Evolutionary conservation across 2,113 vertebrate genomes (phyloP).

Genomic region (Ursus arctos): DNA sequence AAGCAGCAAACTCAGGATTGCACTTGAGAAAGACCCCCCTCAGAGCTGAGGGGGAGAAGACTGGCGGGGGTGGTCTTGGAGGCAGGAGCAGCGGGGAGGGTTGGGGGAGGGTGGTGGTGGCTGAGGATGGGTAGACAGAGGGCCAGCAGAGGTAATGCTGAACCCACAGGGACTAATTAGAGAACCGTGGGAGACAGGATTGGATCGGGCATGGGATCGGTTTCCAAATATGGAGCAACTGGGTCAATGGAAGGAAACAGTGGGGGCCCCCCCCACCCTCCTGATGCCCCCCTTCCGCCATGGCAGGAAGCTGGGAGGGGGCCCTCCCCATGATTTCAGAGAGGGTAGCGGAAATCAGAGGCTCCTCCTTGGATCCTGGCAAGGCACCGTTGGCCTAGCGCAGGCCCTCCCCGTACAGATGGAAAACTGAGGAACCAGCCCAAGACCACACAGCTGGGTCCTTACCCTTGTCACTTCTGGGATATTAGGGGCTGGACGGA

Average conservation of each 20-base stretch:
- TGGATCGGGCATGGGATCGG: accelerated
- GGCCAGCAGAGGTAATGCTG: neutral
- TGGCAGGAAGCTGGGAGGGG: neutral
- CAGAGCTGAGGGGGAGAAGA: neutral
- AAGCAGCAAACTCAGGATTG: neutral
- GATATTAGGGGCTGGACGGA: neutral
- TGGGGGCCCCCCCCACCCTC: neutral
- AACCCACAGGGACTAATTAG: neutral
- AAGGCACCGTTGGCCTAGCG: neutral
- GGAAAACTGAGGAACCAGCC: neutral
- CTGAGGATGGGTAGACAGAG: neutral
- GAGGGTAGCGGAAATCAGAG: neutral
- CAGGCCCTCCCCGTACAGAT: neutral
- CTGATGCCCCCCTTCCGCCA: neutral
- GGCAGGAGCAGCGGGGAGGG: neutral
- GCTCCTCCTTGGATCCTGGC: accelerated
- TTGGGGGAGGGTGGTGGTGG: neutral
- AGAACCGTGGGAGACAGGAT: neutral
- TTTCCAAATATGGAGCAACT: neutral
- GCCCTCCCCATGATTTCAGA: neutral
- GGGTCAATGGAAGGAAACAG: neutral
- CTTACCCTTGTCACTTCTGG: neutral
- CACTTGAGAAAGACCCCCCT: neutral
- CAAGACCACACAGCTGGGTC: neutral
- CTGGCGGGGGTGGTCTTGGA: neutral